A percentile compares a stretch with the other conserved stretches of the same genome.
Conservation (phyloP, 2,888 invertebrate species). For the Hirtodrosophila alboralis region DNA sequence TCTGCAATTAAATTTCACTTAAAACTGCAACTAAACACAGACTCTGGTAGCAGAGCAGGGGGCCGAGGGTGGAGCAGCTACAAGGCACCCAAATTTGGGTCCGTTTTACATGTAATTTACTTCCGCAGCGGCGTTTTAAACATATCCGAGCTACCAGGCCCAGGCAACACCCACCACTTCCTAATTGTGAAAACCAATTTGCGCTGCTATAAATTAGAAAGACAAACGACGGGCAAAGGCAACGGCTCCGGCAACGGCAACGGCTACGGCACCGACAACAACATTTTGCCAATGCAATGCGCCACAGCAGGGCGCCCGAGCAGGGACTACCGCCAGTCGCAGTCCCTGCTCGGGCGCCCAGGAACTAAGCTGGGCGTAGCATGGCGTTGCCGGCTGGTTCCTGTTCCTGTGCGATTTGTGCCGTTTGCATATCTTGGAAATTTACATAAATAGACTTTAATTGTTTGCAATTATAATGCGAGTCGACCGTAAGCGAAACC, state of each 20-base stretch:
- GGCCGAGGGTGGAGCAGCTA: too few species aligned
- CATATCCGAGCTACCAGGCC: conserved; percentile 65
- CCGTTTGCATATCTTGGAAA: conserved; percentile 75
- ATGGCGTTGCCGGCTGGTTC: conserved; percentile 25
- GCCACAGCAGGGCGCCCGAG: conserved; percentile 3
- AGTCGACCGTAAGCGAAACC: conserved; percentile 42
- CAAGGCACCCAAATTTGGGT: conserved; percentile 26
- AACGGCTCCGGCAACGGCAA: conserved; percentile 16
- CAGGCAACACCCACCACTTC: conserved; percentile 77
- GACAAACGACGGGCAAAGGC: conserved; percentile 64
- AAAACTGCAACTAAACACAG: conserved; percentile 65
- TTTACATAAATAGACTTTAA: conserved; percentile 82
- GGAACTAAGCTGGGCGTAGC: conserved; percentile 24
- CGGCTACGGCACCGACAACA: conserved; percentile 26
- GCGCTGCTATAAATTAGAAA: conserved; percentile 79
- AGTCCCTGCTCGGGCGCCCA: neutral
- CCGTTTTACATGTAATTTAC: conserved; percentile 65
- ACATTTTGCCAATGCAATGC: conserved; percentile 16
- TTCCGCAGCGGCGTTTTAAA: conserved; percentile 70
- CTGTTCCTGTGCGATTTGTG: conserved; percentile 38
- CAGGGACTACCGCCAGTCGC: neutral
- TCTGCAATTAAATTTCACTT: conserved; percentile 75
- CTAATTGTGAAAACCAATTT: conserved; percentile 79
- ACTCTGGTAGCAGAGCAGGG: neutral
- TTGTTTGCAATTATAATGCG: conserved; percentile 81